Conservation (phyloP, 2,888 invertebrate genomes). For the Caenorhabditis plicata region DNA sequence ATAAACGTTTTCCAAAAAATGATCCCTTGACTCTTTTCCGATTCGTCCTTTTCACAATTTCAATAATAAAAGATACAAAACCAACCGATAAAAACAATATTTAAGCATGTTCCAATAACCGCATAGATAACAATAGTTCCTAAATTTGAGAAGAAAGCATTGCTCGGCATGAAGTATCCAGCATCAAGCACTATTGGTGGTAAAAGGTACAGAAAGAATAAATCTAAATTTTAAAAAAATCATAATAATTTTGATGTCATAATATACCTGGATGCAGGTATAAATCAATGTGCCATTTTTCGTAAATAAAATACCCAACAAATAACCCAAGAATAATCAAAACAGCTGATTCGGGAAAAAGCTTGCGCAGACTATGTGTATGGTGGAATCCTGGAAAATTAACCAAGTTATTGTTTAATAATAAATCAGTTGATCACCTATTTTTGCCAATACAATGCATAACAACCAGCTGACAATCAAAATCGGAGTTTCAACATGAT, state of each 20-base stretch:
- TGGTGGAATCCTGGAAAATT: conserved; percentile 42
- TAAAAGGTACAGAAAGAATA: conserved; percentile 94
- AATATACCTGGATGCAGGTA: conserved; percentile 47
- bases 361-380: conserved; percentile 21
- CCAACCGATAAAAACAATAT: conserved; percentile 74
- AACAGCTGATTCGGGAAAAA: conserved; percentile 52
- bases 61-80: no score
- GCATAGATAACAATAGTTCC: conserved; percentile 93
- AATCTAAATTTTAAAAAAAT: conserved; percentile 70
- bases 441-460: conserved; percentile 44
- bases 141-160: conserved; percentile 90
- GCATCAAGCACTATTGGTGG: conserved; percentile 97
- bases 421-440: conserved; percentile 15
- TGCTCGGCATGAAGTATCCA: conserved; percentile 97
- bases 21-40: no score
- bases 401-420: background rate
- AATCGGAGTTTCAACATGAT: conserved; percentile 54
- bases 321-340: conserved; percentile 44
- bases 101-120: conserved; percentile 87
- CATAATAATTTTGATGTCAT: background rate
- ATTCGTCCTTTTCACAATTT: no score
- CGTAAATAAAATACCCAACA: conserved; percentile 43
- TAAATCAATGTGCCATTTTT: conserved; percentile 41
- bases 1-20: no score
- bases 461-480: conserved; percentile 52